Base-by-base conservation (phyloP, 2,797 vertebrate species). In the Tokudaia muenninki region DNA sequence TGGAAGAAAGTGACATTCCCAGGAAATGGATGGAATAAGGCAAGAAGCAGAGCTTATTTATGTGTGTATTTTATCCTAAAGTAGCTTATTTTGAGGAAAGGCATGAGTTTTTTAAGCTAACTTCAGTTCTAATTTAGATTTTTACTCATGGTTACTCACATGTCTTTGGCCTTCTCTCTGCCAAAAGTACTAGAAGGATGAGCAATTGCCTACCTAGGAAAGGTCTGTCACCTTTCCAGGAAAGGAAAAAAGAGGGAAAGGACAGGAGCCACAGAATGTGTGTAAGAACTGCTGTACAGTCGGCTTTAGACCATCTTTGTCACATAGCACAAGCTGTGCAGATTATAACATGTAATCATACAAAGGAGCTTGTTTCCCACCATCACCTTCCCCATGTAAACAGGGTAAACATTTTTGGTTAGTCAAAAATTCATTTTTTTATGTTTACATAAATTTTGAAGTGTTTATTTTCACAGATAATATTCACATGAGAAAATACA, bases 1-100 rank as follows among this genome's bases (percentile, higher is more conserved):
- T 93, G 87, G 80, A 95, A 91, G 72, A 78, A 94, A 96, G n/a
- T 17, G n/a, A 91, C n/a, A 90, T 63, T 29, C n/a, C 93, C 93
- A 88, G 83, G 57, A 92, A 94, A 93, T 90, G 61, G 74, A 70
- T 72, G 55, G 29, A 59, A 70, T 19, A 50, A 19, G 9, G 57
- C 2, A 91, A 29, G 3, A 21, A 50, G 55, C 13, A n/a, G 70
- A 63, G 57, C 17, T 63, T 59, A 9, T 24, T 3, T 29, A 2
- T 52, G 14, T 50, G 14, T 26, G 0, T 19, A 0, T 79, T 70
- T 16, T 31, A 31, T 89, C 72, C 92, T 89, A 37, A 63, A 55
- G 24, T 10, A 26, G 41, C 61, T 92, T 92, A 37, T 59, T 41
- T 75, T 87, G 52, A 81, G 94, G 80, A 78, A 83, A 72, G 9